These are phyloP conservation scores for Gerris lacustris DNA, from an alignment of 2,888 invertebrate genomes.

Conservation along the genomic window DNA sequence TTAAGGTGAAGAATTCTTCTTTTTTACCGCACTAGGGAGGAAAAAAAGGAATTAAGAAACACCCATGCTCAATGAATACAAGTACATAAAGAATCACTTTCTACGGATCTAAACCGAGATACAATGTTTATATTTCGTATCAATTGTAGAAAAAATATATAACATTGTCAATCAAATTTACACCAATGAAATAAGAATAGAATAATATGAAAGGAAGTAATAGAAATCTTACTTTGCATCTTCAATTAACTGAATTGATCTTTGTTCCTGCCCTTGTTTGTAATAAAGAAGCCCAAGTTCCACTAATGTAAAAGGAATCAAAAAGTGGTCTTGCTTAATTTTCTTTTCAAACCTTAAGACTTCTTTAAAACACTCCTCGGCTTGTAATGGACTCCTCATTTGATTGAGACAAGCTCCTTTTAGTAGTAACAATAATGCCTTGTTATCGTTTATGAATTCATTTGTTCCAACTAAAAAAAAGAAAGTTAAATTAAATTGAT, in stretches of 20 bases:
- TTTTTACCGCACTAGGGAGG: no score
- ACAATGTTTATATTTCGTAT: no score
- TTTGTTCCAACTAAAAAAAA: conserved; percentile 20
- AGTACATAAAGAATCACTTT: no score
- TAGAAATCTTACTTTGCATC: conserved; percentile 58
- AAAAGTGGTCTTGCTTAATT: conserved; percentile 67
- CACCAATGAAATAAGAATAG: no score
- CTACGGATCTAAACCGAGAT: no score
- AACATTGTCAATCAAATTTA: no score
- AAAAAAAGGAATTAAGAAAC: no score
- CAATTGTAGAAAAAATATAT: no score
- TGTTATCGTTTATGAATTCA: conserved; percentile 46
- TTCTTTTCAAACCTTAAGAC: conserved; percentile 54
- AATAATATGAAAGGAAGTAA: no score
- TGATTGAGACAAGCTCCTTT: conserved; percentile 73
- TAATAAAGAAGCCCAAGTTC: conserved; percentile 73
- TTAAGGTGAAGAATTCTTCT: no score
- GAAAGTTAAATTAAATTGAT: no score
- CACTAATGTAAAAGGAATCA: conserved; percentile 73
- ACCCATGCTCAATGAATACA: no score
- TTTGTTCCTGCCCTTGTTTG: conserved; percentile 52
- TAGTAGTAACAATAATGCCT: conserved; percentile 59
- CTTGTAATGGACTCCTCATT: conserved; percentile 62
- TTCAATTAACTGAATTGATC: conserved; percentile 58
- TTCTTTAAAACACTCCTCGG: conserved; percentile 57